Conservation (phyloP, 2,113 vertebrate genomes). For the Hepsetus odoe region DNA sequence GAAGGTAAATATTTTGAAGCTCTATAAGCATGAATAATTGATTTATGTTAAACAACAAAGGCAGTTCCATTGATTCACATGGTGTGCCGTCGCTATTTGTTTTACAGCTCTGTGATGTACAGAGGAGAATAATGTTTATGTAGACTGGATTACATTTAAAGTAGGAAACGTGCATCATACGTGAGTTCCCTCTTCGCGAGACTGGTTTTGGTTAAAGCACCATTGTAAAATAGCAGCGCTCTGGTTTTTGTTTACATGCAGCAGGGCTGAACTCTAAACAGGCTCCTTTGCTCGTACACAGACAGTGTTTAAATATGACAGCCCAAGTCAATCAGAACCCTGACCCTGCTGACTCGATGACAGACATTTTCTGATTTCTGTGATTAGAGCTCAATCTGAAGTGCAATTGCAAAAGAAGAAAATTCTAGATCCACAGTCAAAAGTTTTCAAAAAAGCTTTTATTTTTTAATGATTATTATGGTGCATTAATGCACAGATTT, state of each 20-base stretch:
- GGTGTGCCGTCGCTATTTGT: slow-evolving; percentile 58
- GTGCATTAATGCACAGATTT: background rate
- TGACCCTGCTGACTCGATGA: slow-evolving; percentile 39
- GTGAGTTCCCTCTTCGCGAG: slow-evolving; percentile 48
- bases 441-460: no score
- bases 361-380: slow-evolving; percentile 20
- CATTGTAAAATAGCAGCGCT: slow-evolving; percentile 63
- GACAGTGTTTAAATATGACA: slow-evolving; percentile 44
- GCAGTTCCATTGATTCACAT: slow-evolving; percentile 66
- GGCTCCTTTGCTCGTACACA: slow-evolving; percentile 48
- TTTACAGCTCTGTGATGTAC: slow-evolving; percentile 57
- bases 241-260: slow-evolving; percentile 70
- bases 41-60: slow-evolving; percentile 70
- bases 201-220: slow-evolving; percentile 73
- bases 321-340: slow-evolving; percentile 45
- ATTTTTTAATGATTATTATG: background rate
- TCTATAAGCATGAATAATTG: slow-evolving; percentile 74
- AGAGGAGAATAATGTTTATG: slow-evolving; percentile 77
- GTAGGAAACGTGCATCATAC: slow-evolving; percentile 63
- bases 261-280: slow-evolving; percentile 67
- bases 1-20: slow-evolving; percentile 77
- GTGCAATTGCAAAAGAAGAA: no score
- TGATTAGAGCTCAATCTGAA: background rate
- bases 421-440: background rate
- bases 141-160: slow-evolving; percentile 71